Conservation (phyloP, 2,888 invertebrate species). For the Rhamnusium bicolor region DNA sequence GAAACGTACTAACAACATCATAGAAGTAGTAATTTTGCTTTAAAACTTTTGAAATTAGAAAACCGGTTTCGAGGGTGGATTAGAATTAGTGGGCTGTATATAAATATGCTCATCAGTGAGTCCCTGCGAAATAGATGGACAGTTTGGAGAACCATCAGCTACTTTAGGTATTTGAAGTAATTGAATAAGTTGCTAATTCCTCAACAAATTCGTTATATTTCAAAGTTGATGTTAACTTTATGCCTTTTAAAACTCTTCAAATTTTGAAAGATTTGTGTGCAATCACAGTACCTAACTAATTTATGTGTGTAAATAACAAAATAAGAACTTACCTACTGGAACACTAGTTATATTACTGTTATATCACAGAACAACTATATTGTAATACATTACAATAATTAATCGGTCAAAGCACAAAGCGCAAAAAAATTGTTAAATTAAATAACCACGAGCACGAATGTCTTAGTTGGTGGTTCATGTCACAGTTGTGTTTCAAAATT, state of each 20-base stretch:
- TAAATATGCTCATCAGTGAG: background rate
- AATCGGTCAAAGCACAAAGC: no score
- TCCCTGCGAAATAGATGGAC: background rate
- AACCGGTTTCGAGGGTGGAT: background rate
- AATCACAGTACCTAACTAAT: no score
- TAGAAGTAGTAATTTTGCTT: background rate
- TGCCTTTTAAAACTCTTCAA: background rate
- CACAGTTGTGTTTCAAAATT: no score
- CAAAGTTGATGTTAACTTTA: background rate
- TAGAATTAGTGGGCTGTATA: background rate
- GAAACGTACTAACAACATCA: background rate
- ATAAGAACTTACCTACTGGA: no score
- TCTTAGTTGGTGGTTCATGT: no score
- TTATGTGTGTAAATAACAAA: no score
- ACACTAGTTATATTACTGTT: no score
- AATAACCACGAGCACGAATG: no score
- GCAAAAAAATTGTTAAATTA: no score
- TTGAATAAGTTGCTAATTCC: background rate
- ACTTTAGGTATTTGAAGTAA: background rate
- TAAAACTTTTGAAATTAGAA: background rate
- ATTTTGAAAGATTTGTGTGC: constrained; percentile 26
- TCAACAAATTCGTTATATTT: no score
- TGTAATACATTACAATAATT: no score
- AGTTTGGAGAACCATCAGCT: background rate
- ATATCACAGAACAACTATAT: no score